Evolutionary conservation across 2,113 vertebrate genomes (phyloP).

Genomic region (Ceyx melanurus): DNA sequence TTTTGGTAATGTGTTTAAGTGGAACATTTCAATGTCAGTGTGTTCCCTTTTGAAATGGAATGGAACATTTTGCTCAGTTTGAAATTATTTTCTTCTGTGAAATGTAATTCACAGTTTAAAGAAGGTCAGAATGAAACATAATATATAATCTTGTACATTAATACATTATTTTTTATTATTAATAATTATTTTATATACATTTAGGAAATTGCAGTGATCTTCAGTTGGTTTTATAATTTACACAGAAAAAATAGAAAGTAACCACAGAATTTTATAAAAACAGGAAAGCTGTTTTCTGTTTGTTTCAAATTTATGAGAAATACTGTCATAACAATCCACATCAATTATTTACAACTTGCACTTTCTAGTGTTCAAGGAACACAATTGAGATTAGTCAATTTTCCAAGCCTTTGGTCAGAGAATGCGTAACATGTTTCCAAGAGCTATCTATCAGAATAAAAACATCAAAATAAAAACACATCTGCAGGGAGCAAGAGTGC

Average conservation of each 20-base stretch:
- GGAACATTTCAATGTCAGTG: not conserved
- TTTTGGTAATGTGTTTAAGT: not conserved
- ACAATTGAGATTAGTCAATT: not conserved
- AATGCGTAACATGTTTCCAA: not conserved
- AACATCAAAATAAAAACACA: not conserved
- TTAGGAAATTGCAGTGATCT: not conserved
- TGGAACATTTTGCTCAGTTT: not conserved
- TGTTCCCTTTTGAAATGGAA: not conserved
- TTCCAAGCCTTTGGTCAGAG: not conserved
- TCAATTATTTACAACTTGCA: not conserved
- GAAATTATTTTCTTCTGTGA: not conserved
- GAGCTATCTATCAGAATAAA: constrained; percentile 22
- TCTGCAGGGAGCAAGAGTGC: not conserved
- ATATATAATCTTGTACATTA: not conserved
- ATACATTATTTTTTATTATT: not conserved
- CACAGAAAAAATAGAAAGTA: not conserved
- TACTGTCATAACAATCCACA: not conserved
- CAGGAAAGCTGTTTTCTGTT: not conserved
- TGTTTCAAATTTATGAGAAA: not conserved
- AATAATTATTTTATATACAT: not conserved
- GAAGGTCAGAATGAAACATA: not conserved
- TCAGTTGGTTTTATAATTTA: rapidly evolving
- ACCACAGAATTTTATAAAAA: not conserved
- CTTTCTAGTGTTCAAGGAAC: not conserved
- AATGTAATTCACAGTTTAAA: not conserved